Conservation (phyloP, 2,113 vertebrate species). For the Charina bottae region DNA sequence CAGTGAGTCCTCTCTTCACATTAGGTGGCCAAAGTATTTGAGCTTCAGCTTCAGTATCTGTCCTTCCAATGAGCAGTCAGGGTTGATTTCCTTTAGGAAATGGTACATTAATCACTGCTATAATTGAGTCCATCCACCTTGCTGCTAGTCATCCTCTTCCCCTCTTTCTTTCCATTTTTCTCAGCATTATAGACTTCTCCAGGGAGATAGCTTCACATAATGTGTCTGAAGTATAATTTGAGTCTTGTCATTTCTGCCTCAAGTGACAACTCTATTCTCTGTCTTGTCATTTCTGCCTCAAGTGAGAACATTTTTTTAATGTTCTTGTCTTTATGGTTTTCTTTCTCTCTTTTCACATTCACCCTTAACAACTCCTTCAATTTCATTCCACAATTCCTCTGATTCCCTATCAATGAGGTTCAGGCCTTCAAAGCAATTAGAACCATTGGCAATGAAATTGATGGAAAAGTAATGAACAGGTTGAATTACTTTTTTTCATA, state of each 20-base stretch:
- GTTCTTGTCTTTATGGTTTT: not conserved
- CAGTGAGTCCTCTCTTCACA: no score
- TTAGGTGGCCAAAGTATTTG: no score
- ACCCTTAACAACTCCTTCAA: not conserved
- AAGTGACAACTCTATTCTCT: not conserved
- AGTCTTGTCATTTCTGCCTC: not conserved
- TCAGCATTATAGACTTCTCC: not conserved
- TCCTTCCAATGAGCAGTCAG: no score
- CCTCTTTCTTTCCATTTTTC: not conserved
- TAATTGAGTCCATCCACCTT: not conserved
- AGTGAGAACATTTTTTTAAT: not conserved
- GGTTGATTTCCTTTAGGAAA: no score
- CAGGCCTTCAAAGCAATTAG: not conserved
- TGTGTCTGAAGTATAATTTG: not conserved
- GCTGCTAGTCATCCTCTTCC: not conserved
- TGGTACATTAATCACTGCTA: not conserved
- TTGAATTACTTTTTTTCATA: not conserved
- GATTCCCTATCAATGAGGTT: not conserved
- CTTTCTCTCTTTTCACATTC: not conserved
- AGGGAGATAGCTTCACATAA: not conserved
- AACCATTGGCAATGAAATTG: not conserved
- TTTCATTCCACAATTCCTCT: not conserved
- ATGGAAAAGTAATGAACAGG: not conserved
- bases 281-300: not conserved
- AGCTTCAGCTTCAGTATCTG: no score